Conservation (phyloP, 92 coral and sea anemone species). For the Parazoanthus atlanticus region DNA sequence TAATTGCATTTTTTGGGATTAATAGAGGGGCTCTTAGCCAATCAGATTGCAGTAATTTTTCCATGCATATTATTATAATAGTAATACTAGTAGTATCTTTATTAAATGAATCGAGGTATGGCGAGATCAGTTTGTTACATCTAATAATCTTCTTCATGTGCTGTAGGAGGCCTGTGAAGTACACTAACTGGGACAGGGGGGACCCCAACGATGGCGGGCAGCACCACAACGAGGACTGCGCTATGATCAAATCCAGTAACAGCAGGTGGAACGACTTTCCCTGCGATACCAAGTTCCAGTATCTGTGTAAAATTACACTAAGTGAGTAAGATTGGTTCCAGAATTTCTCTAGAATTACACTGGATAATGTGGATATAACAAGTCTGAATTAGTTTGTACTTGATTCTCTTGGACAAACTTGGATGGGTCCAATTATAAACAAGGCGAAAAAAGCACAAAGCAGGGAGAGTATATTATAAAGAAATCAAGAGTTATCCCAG, state of each 20-base stretch:
- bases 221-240: slow-evolving; percentile 31
- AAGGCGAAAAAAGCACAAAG: too few relatives aligned
- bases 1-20: too few relatives aligned
- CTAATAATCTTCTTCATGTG: neutral
- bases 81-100: too few relatives aligned
- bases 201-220: slow-evolving; percentile 37
- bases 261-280: slow-evolving; percentile 42
- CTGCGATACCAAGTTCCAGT: slow-evolving; percentile 32
- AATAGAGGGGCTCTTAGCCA: too few relatives aligned
- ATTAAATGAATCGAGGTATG: too few relatives aligned
- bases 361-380: too few relatives aligned
- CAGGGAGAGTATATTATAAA: too few relatives aligned
- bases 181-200: slow-evolving; percentile 35
- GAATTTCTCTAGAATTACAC: neutral
- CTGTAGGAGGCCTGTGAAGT: slow-evolving; percentile 22
- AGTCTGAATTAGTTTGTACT: neutral
- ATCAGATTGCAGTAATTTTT: too few relatives aligned
- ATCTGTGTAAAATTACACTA: slow-evolving; percentile 28
- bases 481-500: too few relatives aligned
- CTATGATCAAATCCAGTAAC: slow-evolving; percentile 31
- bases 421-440: too few relatives aligned
- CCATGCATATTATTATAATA: too few relatives aligned
- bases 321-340: neutral
- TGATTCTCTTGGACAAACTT: neutral
- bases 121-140: too few relatives aligned